These are phyloP conservation scores for Nomada fucata DNA, from an alignment of 2,888 invertebrate genomes.

Conservation along the genomic window DNA sequence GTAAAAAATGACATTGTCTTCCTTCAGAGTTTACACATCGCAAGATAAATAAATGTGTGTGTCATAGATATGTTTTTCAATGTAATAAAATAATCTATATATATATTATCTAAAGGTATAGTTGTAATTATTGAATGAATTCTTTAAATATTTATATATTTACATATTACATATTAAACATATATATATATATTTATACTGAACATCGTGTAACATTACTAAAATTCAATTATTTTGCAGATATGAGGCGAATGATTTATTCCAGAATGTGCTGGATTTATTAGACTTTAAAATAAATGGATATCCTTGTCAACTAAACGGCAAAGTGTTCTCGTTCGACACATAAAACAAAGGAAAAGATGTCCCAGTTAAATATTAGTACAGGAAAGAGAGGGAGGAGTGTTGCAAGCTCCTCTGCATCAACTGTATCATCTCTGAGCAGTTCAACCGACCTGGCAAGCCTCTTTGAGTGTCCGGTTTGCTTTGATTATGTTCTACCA, in stretches of 20 bases:
- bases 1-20: not conserved
- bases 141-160: not conserved
- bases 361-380: slow-evolving; percentile 82
- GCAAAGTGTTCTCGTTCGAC: slow-evolving; percentile 46
- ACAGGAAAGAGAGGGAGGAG: slow-evolving; percentile 82
- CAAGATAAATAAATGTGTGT: not conserved
- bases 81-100: slow-evolving; percentile 4
- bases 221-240: slow-evolving; percentile 57
- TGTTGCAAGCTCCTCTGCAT: slow-evolving; percentile 83
- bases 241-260: slow-evolving; percentile 50
- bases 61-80: slow-evolving; percentile 15
- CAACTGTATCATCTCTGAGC: slow-evolving; percentile 87
- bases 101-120: slow-evolving; percentile 6
- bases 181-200: no score
- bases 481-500: slow-evolving; percentile 99
- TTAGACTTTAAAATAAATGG: slow-evolving; percentile 32
- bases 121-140: slow-evolving; percentile 1
- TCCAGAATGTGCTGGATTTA: slow-evolving; percentile 45
- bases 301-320: slow-evolving; percentile 33
- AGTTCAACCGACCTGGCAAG: slow-evolving; percentile 95
- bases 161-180: no score
- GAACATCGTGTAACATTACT: not conserved
- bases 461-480: slow-evolving; percentile 97
- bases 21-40: not conserved
- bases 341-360: slow-evolving; percentile 69